A percentile compares a stretch with the other conserved stretches of the same genome.
Evolutionary conservation across 2,113 vertebrate genomes (phyloP).

Genomic region (Ursus arctos): DNA sequence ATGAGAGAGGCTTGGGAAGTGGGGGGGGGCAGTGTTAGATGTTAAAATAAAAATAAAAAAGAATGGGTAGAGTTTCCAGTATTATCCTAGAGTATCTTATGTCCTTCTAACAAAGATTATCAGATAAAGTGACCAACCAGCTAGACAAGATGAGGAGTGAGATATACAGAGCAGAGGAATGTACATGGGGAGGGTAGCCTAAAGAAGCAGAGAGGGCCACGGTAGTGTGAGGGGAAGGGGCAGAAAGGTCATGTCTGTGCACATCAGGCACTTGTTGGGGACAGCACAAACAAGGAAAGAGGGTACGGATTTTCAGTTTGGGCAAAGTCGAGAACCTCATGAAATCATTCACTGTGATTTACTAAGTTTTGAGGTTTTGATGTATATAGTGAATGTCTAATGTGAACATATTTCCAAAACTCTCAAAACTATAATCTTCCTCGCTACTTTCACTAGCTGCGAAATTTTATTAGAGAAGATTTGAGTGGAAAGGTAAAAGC

Average conservation of each 20-base stretch:
- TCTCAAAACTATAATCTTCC: conserved; percentile 49
- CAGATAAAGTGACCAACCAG: neutral
- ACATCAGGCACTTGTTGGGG: fast-evolving
- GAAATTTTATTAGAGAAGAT: conserved; percentile 69
- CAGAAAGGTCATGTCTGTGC: neutral
- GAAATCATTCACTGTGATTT: neutral
- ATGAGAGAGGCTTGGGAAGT: neutral
- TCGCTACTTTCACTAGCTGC: conserved; percentile 16
- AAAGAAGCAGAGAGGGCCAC: no score
- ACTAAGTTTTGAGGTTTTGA: neutral
- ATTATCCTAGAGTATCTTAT: neutral
- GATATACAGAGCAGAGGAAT: neutral
- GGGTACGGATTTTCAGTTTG: neutral
- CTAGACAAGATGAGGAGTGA: no score
- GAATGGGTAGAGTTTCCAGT: neutral
- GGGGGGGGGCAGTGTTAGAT: neutral
- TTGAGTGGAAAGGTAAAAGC: conserved; percentile 48
- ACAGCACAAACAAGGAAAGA: neutral
- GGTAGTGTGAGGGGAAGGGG: neutral
- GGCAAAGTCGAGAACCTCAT: neutral
- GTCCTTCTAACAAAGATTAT: neutral
- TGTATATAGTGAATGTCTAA: conserved; percentile 21
- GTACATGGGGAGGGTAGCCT: no score
- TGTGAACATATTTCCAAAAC: conserved; percentile 7
- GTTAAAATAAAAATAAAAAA: conserved; percentile 23